A percentile compares a stretch with the other conserved stretches of the same genome.
phyloP scores from a whole-genome alignment of 2,888 invertebrate genomes.

The Eupithecia insigniata region DNA sequence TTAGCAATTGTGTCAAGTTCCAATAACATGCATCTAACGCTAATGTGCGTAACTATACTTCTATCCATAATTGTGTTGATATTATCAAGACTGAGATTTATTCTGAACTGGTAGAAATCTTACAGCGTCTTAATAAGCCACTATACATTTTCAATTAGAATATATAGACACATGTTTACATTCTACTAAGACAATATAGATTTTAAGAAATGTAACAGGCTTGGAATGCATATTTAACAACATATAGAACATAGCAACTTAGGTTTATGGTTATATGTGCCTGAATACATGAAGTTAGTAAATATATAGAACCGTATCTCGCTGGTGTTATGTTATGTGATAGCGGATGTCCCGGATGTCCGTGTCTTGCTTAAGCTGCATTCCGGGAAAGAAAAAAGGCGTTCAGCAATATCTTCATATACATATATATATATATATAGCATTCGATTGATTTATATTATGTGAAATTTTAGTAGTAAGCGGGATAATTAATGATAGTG shows the following conservation, averaged over 20 bases:
- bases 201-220: constrained; percentile 13
- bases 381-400: constrained; percentile 65
- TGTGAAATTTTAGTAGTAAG: constrained; percentile 4
- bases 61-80: constrained; percentile 57
- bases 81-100: constrained; percentile 62
- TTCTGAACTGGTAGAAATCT: constrained; percentile 50
- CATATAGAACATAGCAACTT: constrained; percentile 23
- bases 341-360: constrained; percentile 60
- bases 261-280: constrained; percentile 30
- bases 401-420: constrained; percentile 43
- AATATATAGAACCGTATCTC: constrained; percentile 42
- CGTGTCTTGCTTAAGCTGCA: constrained; percentile 79
- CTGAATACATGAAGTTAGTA: constrained; percentile 34
- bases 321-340: constrained; percentile 58
- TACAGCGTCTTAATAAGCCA: constrained; percentile 57
- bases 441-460: background rate
- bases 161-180: constrained; percentile 59
- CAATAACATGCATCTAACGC: constrained; percentile 45
- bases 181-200: constrained; percentile 42
- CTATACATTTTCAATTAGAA: constrained; percentile 57
- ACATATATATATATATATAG: background rate
- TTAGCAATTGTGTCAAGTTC: constrained; percentile 17
- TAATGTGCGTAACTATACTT: constrained; percentile 58
- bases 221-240: constrained; percentile 16
- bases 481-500: constrained; percentile 7